Conservation (phyloP, 2,888 invertebrate genomes). For the Tetropium fuscum region DNA sequence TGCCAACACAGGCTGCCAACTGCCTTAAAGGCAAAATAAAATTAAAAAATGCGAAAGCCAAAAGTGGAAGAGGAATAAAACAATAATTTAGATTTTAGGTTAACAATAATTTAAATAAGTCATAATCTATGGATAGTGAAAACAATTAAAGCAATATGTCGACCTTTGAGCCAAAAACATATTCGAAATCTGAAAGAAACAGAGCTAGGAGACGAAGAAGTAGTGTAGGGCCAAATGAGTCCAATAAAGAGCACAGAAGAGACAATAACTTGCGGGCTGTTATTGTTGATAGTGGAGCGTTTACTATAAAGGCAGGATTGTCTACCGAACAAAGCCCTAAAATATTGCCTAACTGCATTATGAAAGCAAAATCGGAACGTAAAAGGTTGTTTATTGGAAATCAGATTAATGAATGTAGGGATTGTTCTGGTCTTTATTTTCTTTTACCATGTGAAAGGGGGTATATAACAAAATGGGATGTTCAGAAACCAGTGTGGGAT, state of each 20-base stretch:
- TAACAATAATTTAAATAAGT: too few relatives aligned
- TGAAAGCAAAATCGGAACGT: constrained; percentile 97
- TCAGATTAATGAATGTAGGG: constrained; percentile 96
- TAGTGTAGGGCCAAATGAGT: constrained; percentile 26
- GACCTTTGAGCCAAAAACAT: constrained; percentile 23
- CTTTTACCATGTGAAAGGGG: constrained; percentile 96
- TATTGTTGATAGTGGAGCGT: constrained; percentile 85
- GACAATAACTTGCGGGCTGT: constrained; percentile 41
- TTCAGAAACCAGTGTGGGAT: constrained; percentile 97
- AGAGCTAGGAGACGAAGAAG: constrained; percentile 34
- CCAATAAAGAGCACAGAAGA: constrained; percentile 28
- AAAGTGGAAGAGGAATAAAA: too few relatives aligned
- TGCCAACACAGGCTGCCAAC: too few relatives aligned
- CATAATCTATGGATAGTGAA: too few relatives aligned
- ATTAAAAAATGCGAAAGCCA: too few relatives aligned
- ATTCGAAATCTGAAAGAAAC: constrained; percentile 28
- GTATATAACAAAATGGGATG: constrained; percentile 95
- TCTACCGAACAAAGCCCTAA: constrained; percentile 76
- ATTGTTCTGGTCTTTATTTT: constrained; percentile 94
- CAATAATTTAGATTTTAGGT: too few relatives aligned
- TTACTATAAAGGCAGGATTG: constrained; percentile 87
- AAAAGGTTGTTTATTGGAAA: constrained; percentile 93
- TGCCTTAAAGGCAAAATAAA: too few relatives aligned
- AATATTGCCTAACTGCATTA: constrained; percentile 93
- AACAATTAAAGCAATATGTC: constrained; percentile 15